These are phyloP conservation scores for Rhabdophis nuchalis DNA, from an alignment of 2,797 vertebrate genomes.

Conservation along the genomic window DNA sequence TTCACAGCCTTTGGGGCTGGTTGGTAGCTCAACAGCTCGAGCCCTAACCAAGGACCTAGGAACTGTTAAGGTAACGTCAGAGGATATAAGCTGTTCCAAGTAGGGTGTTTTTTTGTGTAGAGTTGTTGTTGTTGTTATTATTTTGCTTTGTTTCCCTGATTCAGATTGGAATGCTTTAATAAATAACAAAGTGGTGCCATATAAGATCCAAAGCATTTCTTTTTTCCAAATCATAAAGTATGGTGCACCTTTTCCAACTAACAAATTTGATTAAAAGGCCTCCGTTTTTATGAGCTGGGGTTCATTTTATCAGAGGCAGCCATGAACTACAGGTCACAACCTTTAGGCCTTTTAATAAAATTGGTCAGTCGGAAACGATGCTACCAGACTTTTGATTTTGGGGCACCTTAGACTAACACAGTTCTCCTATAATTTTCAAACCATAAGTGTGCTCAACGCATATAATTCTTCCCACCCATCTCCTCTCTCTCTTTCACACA, in stretches of 20 bases:
- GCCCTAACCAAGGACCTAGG: no score
- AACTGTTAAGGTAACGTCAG: no score
- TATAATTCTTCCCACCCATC: not conserved
- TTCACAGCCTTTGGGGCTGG: no score
- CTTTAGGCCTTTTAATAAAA: not conserved
- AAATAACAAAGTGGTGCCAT: not conserved
- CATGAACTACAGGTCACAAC: not conserved
- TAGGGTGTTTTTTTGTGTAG: no score
- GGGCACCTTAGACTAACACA: not conserved
- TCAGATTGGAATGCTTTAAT: not conserved
- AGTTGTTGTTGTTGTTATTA: no score
- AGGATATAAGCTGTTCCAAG: no score
- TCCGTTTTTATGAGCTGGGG: not conserved
- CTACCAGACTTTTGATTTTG: not conserved
- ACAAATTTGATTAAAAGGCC: not conserved
- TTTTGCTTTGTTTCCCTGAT: not conserved
- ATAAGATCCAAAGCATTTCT: not conserved
- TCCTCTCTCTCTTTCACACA: no score
- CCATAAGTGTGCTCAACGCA: not conserved
- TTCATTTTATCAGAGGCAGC: not conserved
- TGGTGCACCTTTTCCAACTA: not conserved
- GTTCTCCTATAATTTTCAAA: not conserved
- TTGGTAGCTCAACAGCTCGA: no score
- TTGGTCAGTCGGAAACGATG: not conserved
- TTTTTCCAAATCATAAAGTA: not conserved